Evolutionary conservation across 2,888 invertebrate species (phyloP).

Genomic region (Pantelozetes paolii): DNA sequence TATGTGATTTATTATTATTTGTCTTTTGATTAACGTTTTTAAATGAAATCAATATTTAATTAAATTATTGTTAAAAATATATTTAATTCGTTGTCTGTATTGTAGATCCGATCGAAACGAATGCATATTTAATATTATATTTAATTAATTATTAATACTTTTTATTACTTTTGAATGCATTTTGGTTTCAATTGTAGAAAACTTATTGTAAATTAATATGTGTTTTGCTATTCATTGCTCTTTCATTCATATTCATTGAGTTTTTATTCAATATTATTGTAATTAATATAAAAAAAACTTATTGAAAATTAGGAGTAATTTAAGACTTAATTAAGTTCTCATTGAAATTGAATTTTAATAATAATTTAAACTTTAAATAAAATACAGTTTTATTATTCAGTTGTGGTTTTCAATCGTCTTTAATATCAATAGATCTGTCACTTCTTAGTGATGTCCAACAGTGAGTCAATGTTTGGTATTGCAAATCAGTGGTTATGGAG

Average conservation of each 20-base stretch:
- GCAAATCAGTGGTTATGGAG: no score
- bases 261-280: slow-evolving; percentile 1
- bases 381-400: no score
- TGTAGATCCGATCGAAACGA: slow-evolving; percentile 11
- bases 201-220: no score
- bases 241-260: no score
- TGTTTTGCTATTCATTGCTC: no score
- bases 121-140: neutral
- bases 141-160: neutral
- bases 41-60: neutral
- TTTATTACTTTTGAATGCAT: neutral
- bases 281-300: slow-evolving; percentile 8
- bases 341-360: no score
- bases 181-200: slow-evolving; percentile 6
- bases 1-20: slow-evolving; percentile 18
- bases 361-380: no score
- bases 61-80: no score
- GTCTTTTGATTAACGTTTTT: neutral
- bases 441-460: no score
- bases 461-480: no score
- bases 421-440: no score
- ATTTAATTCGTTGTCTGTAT: slow-evolving; percentile 11
- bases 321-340: neutral
- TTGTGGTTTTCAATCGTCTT: no score
- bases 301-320: neutral